Evolutionary conservation across 2,888 invertebrate species (phyloP).

Genomic region (Epicampocera succincta): DNA sequence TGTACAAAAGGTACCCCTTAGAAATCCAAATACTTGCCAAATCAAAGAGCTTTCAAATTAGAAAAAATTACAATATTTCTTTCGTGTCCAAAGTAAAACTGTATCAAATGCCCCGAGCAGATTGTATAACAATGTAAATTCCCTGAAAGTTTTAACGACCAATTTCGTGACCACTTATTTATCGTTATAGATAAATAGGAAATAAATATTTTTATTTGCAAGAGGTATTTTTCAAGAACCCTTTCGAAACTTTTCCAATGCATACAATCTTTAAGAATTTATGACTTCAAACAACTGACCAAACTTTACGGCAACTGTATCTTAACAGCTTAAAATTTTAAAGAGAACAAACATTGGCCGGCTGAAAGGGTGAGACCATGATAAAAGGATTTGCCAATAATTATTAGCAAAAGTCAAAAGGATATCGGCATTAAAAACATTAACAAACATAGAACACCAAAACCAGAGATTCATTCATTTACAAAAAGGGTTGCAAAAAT

Average conservation of each 20-base stretch:
- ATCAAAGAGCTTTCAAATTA: too few species aligned
- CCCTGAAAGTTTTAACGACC: too few species aligned
- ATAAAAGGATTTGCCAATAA: conserved; percentile 70
- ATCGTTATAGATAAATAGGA: too few species aligned
- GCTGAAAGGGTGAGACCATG: conserved; percentile 49
- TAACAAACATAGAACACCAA: conserved; percentile 42
- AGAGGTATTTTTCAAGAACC: too few species aligned
- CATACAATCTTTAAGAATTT: background rate
- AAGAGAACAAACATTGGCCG: conserved; percentile 20
- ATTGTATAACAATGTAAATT: too few species aligned
- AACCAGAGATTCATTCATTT: conserved; percentile 5
- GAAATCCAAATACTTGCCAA: too few species aligned
- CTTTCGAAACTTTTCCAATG: background rate
- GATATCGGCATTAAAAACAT: conserved; percentile 66
- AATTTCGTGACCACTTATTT: too few species aligned
- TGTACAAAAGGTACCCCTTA: too few species aligned
- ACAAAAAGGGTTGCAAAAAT: conserved; percentile 58
- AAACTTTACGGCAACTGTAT: conserved; percentile 39
- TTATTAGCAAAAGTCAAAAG: conserved; percentile 68
- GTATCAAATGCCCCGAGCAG: too few species aligned
- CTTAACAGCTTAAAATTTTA: conserved; percentile 52
- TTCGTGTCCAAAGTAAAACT: too few species aligned
- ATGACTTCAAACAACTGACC: background rate
- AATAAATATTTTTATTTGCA: too few species aligned
- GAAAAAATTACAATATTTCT: too few species aligned